Conservation (phyloP, 2,797 vertebrate species). For the Eulemur rubriventer region DNA sequence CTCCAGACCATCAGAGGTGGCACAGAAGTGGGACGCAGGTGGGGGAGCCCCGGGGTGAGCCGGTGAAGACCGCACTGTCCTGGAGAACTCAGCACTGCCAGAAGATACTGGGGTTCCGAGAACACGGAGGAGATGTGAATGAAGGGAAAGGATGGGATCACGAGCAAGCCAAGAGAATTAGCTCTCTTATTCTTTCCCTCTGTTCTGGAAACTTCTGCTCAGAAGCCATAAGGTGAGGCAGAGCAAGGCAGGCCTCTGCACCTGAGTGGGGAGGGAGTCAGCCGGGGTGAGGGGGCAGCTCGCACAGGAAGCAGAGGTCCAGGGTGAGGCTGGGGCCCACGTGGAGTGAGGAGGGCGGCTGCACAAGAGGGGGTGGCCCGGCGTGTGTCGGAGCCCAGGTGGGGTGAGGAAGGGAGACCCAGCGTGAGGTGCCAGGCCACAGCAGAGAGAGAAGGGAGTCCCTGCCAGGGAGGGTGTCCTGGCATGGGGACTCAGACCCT, state of each 20-base stretch:
- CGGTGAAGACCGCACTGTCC: background rate
- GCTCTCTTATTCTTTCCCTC: background rate
- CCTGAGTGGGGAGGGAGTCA: background rate
- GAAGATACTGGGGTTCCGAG: too few species aligned
- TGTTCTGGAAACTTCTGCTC: background rate
- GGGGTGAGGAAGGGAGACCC: background rate
- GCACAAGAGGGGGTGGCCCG: background rate
- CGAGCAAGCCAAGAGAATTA: background rate
- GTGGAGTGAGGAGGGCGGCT: background rate
- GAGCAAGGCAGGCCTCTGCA: background rate
- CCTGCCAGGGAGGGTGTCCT: background rate
- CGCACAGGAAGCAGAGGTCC: fast-evolving
- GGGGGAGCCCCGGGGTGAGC: background rate
- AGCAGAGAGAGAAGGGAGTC: background rate
- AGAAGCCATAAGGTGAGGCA: background rate
- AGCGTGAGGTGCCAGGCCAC: background rate
- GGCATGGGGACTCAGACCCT: background rate
- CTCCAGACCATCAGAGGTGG: background rate
- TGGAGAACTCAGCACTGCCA: background rate
- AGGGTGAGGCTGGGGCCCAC: background rate
- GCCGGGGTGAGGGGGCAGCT: background rate
- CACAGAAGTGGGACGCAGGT: background rate
- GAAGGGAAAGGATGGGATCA: background rate
- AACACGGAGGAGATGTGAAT: background rate
- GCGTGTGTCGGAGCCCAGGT: background rate